These are phyloP conservation scores for Trogon surrucura DNA, from an alignment of 2,113 vertebrate genomes.

Conservation along the genomic window DNA sequence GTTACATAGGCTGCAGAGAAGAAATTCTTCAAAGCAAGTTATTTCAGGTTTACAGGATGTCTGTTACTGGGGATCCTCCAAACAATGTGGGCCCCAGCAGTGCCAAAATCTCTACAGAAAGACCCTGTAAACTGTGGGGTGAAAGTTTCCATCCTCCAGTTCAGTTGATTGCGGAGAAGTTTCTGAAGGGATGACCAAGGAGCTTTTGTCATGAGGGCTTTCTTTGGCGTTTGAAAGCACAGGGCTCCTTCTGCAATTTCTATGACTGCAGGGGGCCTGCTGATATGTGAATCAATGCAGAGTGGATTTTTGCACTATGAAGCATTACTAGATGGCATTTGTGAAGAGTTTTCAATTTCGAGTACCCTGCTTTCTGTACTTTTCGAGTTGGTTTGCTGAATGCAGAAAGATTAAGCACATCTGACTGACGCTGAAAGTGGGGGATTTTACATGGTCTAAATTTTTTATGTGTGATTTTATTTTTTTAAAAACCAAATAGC, in stretches of 20 bases:
- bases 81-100: not conserved
- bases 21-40: not conserved
- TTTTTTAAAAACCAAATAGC: too few relatives aligned
- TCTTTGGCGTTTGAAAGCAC: not conserved
- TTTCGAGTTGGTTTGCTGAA: not conserved
- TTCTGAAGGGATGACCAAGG: not conserved
- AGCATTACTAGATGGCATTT: not conserved
- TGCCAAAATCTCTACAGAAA: not conserved
- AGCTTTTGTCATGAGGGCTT: not conserved
- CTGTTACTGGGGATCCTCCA: not conserved
- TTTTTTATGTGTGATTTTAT: not conserved
- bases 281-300: not conserved
- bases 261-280: not conserved
- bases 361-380: not conserved
- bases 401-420: not conserved
- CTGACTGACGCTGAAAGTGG: not conserved
- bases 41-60: not conserved
- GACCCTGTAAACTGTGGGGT: not conserved
- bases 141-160: not conserved
- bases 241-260: not conserved
- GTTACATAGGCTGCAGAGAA: not conserved
- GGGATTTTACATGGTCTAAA: not conserved
- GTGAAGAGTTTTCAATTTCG: not conserved
- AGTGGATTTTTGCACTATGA: not conserved
- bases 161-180: not conserved